A percentile compares a stretch with the other conserved stretches of the same genome.
Evolutionary conservation across 1,140 invertebrate species (phyloP).

Genomic region (Zaprionus ornatus): DNA sequence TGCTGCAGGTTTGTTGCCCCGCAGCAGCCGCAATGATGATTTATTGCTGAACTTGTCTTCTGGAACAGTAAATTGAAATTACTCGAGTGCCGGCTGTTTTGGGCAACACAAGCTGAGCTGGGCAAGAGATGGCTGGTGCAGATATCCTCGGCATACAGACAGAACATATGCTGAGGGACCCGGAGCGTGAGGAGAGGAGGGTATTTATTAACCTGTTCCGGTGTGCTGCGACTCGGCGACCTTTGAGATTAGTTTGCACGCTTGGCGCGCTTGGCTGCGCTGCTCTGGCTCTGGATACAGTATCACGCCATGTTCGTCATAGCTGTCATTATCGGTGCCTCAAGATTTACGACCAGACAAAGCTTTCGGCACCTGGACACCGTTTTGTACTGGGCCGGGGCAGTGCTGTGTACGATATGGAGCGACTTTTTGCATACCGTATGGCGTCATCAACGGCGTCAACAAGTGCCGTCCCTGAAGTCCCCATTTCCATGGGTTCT

Average conservation of each 20-base stretch:
- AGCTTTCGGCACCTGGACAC: conserved; percentile 2
- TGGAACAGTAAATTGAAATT: conserved; percentile 64
- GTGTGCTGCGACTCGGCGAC: conserved; percentile 59
- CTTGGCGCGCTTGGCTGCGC: conserved; percentile 22
- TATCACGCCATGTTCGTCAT: conserved; percentile 23
- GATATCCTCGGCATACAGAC: conserved; percentile 33
- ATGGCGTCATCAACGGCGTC: not conserved
- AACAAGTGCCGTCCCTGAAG: not conserved
- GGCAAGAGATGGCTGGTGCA: conserved; percentile 4
- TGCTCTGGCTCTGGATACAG: not conserved
- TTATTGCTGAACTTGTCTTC: conserved; percentile 78
- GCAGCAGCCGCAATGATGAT: conserved; percentile 58
- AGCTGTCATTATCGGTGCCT: conserved; percentile 5
- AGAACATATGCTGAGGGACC: conserved; percentile 44
- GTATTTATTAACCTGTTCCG: conserved; percentile 81
- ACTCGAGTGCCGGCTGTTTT: conserved; percentile 45
- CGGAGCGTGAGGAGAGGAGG: conserved; percentile 19
- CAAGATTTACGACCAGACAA: conserved; percentile 28
- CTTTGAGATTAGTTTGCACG: conserved; percentile 59
- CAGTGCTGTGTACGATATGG: not conserved
- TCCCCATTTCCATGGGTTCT: not conserved
- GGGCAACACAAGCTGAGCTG: not conserved
- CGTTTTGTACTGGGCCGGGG: not conserved
- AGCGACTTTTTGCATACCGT: not conserved
- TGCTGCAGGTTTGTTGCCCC: conserved; percentile 51